phyloP scores from a whole-genome alignment of 2,888 invertebrate species.

The Plusia festucae region DNA sequence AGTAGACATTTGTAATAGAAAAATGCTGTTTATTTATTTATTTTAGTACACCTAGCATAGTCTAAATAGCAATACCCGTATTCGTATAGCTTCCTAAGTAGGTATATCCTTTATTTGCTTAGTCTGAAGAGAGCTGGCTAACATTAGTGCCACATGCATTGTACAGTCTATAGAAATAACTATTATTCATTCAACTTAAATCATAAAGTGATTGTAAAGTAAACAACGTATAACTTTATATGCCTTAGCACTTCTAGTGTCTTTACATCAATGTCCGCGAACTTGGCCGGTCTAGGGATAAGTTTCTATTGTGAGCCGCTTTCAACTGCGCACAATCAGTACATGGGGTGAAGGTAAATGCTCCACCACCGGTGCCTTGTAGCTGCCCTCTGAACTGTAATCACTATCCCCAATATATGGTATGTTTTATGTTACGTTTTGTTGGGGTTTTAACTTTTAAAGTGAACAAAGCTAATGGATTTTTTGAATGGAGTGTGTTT shows the following conservation, averaged over 20 bases:
- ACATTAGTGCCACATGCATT: too few species aligned
- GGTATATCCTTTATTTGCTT: too few species aligned
- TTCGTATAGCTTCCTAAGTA: too few species aligned
- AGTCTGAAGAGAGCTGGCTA: too few species aligned
- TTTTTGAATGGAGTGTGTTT: background rate
- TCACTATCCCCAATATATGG: slow-evolving; percentile 9
- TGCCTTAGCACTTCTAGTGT: slow-evolving; percentile 24
- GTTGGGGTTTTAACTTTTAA: background rate
- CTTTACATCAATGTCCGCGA: slow-evolving; percentile 34
- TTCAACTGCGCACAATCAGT: slow-evolving; percentile 50
- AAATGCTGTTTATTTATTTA: too few species aligned
- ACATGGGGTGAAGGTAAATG: slow-evolving; percentile 56
- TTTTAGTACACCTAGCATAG: too few species aligned
- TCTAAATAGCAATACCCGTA: too few species aligned
- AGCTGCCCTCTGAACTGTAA: slow-evolving; percentile 4
- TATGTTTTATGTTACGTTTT: slow-evolving; percentile 1
- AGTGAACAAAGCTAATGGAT: background rate
- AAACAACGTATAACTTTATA: too few species aligned
- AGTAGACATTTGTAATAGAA: too few species aligned
- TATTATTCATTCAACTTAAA: too few species aligned
- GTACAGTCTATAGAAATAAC: too few species aligned
- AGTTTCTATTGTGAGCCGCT: slow-evolving; percentile 68
- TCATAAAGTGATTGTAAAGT: too few species aligned
- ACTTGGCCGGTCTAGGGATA: slow-evolving; percentile 50
- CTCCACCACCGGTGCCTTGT: slow-evolving; percentile 26